Percentiles rank a stretch among this genome's conserved stretches.
These are phyloP conservation scores for Alaudala cheleensis DNA, from an alignment of 2,113 vertebrate species.

Conservation along the genomic window DNA sequence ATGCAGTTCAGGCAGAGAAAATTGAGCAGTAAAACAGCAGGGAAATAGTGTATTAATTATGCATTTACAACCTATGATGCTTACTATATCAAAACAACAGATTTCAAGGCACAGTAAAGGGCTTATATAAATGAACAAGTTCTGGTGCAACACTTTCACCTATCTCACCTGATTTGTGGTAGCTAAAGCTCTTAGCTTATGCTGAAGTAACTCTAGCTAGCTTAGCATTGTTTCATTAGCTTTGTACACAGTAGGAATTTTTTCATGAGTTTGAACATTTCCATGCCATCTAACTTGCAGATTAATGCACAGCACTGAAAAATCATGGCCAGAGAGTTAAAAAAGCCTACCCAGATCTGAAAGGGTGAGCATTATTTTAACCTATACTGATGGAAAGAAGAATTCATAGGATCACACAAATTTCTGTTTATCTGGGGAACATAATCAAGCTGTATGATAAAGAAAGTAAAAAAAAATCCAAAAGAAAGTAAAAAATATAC, in stretches of 20 bases:
- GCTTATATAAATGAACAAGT: neutral
- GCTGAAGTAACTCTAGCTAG: neutral
- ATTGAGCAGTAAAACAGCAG: neutral
- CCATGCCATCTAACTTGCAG: neutral
- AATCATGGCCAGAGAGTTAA: neutral
- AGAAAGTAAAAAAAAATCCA: neutral
- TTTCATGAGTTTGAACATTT: neutral
- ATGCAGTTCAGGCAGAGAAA: neutral
- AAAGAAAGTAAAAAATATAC: neutral
- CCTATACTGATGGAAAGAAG: neutral
- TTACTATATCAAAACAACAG: neutral
- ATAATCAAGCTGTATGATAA: neutral
- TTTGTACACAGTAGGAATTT: neutral
- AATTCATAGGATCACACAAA: fast-evolving
- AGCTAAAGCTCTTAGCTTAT: neutral
- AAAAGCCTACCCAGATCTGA: neutral
- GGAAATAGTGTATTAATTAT: neutral
- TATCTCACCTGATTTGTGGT: neutral
- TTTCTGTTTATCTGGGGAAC: neutral
- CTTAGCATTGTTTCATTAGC: neutral
- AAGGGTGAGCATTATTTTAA: neutral
- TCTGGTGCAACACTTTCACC: neutral
- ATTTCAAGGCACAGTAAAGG: neutral
- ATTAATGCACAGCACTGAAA: neutral
- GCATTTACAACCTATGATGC: neutral